Evolutionary conservation across 2,888 invertebrate species (phyloP).

Genomic region (Torymus auratus): DNA sequence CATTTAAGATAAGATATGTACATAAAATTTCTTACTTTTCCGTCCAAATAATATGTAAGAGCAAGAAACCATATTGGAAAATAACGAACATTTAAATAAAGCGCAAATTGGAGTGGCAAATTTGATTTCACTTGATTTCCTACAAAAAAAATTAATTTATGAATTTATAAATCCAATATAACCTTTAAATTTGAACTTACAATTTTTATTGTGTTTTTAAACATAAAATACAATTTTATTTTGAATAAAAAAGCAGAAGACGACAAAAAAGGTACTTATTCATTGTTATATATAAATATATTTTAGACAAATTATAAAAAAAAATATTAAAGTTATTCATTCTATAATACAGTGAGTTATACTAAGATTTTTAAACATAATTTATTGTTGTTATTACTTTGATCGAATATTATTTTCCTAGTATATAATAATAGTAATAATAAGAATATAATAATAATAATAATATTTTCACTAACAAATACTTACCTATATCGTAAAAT

Average conservation of each 20-base stretch:
- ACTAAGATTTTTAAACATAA: no score
- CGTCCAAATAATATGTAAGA: slow-evolving; percentile 80
- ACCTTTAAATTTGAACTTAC: neutral
- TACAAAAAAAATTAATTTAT: slow-evolving; percentile 63
- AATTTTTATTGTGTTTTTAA: neutral
- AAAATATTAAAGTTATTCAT: no score
- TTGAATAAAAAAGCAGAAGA: no score
- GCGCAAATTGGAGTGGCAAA: slow-evolving; percentile 88
- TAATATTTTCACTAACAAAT: slow-evolving; percentile 19
- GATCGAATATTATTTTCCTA: no score
- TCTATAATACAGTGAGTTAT: no score
- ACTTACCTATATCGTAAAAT: slow-evolving; percentile 68
- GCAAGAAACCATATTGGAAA: slow-evolving; percentile 86
- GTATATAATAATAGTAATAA: neutral
- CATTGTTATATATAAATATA: no score
- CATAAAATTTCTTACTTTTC: slow-evolving; percentile 80
- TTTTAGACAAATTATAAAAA: no score
- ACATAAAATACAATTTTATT: no score
- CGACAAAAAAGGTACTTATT: no score
- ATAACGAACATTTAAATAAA: slow-evolving; percentile 89
- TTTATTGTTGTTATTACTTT: no score
- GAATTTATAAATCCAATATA: neutral
- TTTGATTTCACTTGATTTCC: slow-evolving; percentile 81
- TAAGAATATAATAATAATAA: slow-evolving; percentile 6
- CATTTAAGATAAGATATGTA: no score